Evolutionary conservation across 1,140 invertebrate genomes (phyloP).

Genomic region (Calosoma granatense): DNA sequence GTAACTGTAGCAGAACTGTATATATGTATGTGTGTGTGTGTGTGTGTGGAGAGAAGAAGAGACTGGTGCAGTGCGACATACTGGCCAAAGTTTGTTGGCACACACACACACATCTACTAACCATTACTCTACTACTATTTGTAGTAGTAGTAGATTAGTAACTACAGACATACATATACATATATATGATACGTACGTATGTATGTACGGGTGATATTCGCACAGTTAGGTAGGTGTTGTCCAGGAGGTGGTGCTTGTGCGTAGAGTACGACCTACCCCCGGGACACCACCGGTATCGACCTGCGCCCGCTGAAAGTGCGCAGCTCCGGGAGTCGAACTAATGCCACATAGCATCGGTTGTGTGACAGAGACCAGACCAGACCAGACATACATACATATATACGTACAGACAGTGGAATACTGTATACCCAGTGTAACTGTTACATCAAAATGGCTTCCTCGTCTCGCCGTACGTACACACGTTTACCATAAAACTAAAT

Average conservation of each 20-base stretch:
- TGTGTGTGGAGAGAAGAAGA: no score
- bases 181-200: no score
- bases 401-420: no score
- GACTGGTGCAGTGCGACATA: background rate
- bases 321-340: background rate
- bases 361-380: no score
- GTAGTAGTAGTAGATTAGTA: no score
- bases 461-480: no score
- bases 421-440: no score
- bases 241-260: background rate
- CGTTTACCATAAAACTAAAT: background rate
- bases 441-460: slow-evolving; percentile 1
- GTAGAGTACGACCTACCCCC: background rate
- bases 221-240: background rate
- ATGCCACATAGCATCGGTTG: background rate
- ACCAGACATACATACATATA: no score
- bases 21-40: no score
- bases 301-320: background rate
- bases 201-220: background rate
- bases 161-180: no score
- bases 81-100: background rate
- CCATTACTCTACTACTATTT: no score
- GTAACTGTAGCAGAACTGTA: background rate
- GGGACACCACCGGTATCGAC: background rate
- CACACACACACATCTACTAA: no score